Percentiles rank a stretch among this genome's conserved stretches.
Evolutionary conservation across 2,888 invertebrate species (phyloP).

Genomic region (Nemurella pictetii): DNA sequence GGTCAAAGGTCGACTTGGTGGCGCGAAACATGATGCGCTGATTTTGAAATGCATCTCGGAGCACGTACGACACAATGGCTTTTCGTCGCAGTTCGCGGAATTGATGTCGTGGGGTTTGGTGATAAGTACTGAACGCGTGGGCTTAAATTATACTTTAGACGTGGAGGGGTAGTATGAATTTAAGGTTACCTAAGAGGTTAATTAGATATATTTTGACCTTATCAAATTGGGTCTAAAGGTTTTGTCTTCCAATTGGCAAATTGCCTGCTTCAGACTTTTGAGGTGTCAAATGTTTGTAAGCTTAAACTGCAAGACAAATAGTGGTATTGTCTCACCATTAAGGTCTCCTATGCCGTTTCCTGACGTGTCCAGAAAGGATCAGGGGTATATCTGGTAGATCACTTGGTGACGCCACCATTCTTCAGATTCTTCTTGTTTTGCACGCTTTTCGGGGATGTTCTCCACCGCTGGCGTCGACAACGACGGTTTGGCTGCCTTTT

Average conservation of each 20-base stretch:
- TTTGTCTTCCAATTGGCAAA: no score
- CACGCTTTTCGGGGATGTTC: background rate
- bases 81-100: background rate
- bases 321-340: constrained; percentile 58
- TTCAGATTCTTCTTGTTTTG: background rate
- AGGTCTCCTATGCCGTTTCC: constrained; percentile 85
- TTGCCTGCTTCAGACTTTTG: no score
- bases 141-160: no score
- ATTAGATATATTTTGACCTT: no score
- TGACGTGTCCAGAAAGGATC: constrained; percentile 83
- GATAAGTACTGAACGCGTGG: no score
- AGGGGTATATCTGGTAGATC: constrained; percentile 84
- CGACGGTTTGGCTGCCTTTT: no score
- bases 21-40: background rate
- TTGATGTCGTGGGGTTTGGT: no score
- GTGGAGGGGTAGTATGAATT: no score
- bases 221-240: no score
- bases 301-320: no score
- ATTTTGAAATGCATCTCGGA: background rate
- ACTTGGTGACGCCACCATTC: constrained; percentile 85
- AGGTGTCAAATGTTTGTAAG: no score
- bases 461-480: background rate
- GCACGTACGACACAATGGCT: background rate
- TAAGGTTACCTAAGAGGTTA: no score
- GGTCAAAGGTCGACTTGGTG: background rate